A percentile compares a stretch with the other conserved stretches of the same genome.
Evolutionary conservation across 2,797 vertebrate species (phyloP).

Genomic region (Syndactyla subalaris): DNA sequence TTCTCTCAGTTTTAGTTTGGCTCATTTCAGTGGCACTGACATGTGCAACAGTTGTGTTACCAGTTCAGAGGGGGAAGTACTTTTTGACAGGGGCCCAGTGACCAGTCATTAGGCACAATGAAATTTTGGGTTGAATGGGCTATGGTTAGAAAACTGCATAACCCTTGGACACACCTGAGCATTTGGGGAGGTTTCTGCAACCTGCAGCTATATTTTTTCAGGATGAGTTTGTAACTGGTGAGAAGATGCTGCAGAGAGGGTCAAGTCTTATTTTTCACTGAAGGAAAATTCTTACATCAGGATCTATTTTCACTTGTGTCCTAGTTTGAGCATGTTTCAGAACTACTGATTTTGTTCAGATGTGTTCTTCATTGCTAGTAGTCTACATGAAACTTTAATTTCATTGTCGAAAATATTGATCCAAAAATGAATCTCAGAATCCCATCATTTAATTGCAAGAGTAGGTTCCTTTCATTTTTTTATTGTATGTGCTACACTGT

Average conservation of each 20-base stretch:
- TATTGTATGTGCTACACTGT: background rate
- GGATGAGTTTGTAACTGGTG: background rate
- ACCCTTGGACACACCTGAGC: background rate
- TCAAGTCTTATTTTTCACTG: background rate
- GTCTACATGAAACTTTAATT: background rate
- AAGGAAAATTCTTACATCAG: background rate
- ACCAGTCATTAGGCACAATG: background rate
- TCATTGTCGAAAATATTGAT: background rate
- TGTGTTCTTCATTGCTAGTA: background rate
- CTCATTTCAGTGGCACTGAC: background rate
- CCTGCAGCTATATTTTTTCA: background rate
- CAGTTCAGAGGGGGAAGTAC: background rate
- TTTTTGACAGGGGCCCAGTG: background rate
- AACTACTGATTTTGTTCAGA: background rate
- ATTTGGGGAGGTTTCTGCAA: background rate
- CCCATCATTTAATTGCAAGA: background rate
- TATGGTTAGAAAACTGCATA: background rate
- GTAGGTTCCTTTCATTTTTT: background rate
- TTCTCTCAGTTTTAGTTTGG: background rate
- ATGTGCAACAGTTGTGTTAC: background rate
- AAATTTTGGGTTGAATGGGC: background rate
- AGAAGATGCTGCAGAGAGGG: background rate
- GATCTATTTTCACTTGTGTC: background rate
- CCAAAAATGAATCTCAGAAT: background rate
- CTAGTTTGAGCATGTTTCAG: background rate